Evolutionary conservation across 2,797 vertebrate species (phyloP).

Genomic region (Micropoecilia bifurca): DNA sequence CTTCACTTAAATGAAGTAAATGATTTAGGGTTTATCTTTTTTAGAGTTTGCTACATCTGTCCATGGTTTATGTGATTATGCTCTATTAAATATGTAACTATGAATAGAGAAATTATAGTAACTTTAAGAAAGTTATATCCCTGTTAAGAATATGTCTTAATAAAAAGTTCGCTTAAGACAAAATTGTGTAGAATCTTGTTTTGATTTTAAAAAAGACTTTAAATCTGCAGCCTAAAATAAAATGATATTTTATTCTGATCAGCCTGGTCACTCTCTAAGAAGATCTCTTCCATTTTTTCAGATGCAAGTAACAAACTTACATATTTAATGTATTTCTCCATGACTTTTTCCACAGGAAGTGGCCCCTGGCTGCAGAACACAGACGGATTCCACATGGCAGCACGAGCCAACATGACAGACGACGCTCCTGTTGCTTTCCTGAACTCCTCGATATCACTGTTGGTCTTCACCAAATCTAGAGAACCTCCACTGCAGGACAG

Average conservation of each 20-base stretch:
- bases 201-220: background rate
- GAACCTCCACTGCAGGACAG: conserved; percentile 74
- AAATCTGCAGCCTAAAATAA: background rate
- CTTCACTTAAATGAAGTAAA: too few species aligned
- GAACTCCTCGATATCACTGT: conserved; percentile 70
- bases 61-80: too few species aligned
- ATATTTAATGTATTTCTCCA: conserved; percentile 92
- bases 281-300: background rate
- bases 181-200: background rate
- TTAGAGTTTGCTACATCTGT: too few species aligned
- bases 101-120: too few species aligned
- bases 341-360: conserved; percentile 87
- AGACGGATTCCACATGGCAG: conserved; percentile 98
- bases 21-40: too few species aligned
- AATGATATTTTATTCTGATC: background rate
- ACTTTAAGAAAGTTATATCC: background rate
- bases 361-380: conserved; percentile 88
- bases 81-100: background rate
- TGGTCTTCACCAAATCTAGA: conserved; percentile 73
- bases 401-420: conserved; percentile 94
- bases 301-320: conserved; percentile 70
- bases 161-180: background rate
- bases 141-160: background rate
- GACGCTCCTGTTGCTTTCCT: conserved; percentile 80
- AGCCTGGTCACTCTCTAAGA: too few species aligned